Base-by-base conservation (phyloP, 2,888 invertebrate genomes). In the Neoscelio sp. region DNA sequence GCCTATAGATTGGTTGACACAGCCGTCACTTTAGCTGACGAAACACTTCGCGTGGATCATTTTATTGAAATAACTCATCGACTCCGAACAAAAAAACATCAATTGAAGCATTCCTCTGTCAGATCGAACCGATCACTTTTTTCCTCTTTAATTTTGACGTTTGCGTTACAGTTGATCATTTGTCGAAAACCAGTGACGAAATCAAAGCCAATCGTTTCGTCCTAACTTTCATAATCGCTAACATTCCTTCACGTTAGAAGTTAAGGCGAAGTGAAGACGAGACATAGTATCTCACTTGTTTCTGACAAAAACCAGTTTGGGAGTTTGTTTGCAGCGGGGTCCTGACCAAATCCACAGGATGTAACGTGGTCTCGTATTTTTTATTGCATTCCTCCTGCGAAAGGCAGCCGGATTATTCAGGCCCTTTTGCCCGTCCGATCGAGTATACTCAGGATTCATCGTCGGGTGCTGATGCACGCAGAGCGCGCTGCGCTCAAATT, bases 381-480 rank as follows among this genome's bases (percentile, higher is more conserved):
- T 85, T 74, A 74, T 78, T 84, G 83, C 84, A 87, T 87, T 87
- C 87, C 82, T 65, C 28, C 6, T 64, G 80, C 73, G 76, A 67
- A 67, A 80, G 76, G 73, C 78, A 73, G 80, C 64, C 78, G 78
- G 81, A 84, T 82, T 83, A 83, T 82, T 81, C 80, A 80, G 80
- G 56, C 73, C 62, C 54, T n/a, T 46, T 68, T 23, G 60, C 40
- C 48, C 65, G 58, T 71, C 58, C 64, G 58, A 76, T 71, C 71
- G 67, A 65, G 62, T 62, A 74, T 44, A 68, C 48, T 46, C 64
- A 38, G 78, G 65, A 78, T 75, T 75, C 80, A 75, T 78, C 77
- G 65, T 75, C 35, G 78, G 68, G 70, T 65, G 74, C 65, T 74
- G 74, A 70, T 74, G 58, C 65, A 71, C 77, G 65, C 58, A 58